A percentile compares a stretch with the other conserved stretches of the same genome.
Evolutionary conservation across 2,888 invertebrate genomes (phyloP).

Genomic region (Coleophora deauratella): DNA sequence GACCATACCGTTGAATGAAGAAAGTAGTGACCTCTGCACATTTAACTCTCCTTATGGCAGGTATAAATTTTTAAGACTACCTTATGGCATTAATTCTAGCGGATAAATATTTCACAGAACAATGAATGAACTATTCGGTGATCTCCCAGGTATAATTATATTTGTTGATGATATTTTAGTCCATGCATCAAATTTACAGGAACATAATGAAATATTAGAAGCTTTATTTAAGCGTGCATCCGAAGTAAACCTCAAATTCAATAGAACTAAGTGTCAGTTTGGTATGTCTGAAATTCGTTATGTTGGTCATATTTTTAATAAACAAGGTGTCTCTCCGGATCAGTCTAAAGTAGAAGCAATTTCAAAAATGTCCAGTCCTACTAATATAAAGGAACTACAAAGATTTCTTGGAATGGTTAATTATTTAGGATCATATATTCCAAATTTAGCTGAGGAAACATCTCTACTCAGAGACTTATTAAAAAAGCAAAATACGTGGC

Average conservation of each 20-base stretch:
- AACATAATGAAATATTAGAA: neutral
- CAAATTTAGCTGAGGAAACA: too few relatives aligned
- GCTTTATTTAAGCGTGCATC: neutral
- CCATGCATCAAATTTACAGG: neutral
- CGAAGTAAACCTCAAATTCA: too few relatives aligned
- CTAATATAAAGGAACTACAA: constrained; percentile 6
- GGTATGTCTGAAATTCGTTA: constrained; percentile 7
- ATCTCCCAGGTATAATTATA: constrained; percentile 4
- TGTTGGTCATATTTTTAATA: constrained; percentile 8
- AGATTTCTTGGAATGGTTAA: constrained; percentile 11
- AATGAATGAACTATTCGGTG: constrained; percentile 8
- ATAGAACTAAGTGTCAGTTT: constrained; percentile 3
- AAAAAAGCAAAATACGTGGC: too few relatives aligned
- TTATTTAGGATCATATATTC: too few relatives aligned
- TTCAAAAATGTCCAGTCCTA: constrained; percentile 7
- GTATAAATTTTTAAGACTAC: constrained; percentile 6
- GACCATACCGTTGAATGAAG: neutral
- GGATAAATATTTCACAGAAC: constrained; percentile 11
- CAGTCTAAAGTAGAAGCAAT: too few relatives aligned
- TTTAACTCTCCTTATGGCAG: too few relatives aligned
- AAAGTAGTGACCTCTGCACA: neutral
- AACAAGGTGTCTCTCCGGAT: constrained; percentile 3
- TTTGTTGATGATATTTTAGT: constrained; percentile 7
- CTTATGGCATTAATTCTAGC: constrained; percentile 9
- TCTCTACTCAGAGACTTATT: too few relatives aligned